A percentile compares a stretch with the other conserved stretches of the same genome.
phyloP scores from a whole-genome alignment of 2,113 vertebrate species.

The Aegypius monachus region DNA sequence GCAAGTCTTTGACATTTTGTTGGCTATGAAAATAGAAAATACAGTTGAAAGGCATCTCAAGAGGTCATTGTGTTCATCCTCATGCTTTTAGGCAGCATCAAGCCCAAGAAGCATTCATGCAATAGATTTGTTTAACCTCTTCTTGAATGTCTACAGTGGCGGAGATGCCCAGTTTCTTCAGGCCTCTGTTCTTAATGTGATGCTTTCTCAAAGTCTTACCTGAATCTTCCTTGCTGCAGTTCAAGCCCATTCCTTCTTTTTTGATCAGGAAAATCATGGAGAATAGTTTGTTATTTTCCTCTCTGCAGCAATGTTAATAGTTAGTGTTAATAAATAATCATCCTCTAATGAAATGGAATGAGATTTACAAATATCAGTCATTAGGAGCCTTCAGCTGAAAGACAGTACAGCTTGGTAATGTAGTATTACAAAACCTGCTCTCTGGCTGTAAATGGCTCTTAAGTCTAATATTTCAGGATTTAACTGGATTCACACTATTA shows the following conservation, averaged over 20 bases:
- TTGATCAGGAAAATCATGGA: not conserved
- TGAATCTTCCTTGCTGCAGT: not conserved
- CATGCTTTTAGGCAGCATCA: not conserved
- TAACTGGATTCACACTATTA: not conserved
- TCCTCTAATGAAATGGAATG: not conserved
- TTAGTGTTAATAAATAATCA: not conserved
- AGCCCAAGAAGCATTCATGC: not conserved
- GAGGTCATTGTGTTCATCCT: not conserved
- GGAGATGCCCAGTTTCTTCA: not conserved
- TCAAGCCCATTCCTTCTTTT: not conserved
- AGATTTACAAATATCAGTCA: not conserved
- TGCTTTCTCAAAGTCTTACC: not conserved
- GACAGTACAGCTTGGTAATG: not conserved
- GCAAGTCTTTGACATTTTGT: not conserved
- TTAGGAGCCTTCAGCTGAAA: not conserved
- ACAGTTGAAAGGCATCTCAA: not conserved
- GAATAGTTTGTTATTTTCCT: not conserved
- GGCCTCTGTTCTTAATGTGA: fast-evolving
- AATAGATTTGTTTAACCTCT: not conserved
- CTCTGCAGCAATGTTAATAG: not conserved
- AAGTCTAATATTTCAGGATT: not conserved
- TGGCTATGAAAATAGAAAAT: not conserved
- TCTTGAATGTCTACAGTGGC: not conserved
- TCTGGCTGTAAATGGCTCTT: not conserved
- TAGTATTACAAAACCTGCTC: not conserved